phyloP scores from a whole-genome alignment of 2,797 vertebrate species.

The Labeo calbasu region DNA sequence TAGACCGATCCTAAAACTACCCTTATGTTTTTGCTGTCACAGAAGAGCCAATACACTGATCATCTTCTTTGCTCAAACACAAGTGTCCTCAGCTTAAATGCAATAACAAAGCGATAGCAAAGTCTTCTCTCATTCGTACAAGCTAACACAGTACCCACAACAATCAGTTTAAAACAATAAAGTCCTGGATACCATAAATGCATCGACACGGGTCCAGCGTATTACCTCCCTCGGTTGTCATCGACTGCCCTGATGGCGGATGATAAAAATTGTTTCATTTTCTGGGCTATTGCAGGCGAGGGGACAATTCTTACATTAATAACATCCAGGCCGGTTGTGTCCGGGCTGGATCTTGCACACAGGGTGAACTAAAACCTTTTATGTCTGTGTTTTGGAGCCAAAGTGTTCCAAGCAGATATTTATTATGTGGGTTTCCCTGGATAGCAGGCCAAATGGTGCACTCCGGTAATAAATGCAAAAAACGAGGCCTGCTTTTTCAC shows the following conservation, averaged over 20 bases:
- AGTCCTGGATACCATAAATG: constrained; percentile 51
- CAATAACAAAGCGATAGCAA: constrained; percentile 41
- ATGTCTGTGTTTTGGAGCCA: constrained; percentile 28
- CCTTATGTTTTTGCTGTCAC: background rate
- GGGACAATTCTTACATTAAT: constrained; percentile 60
- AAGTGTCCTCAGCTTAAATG: constrained; percentile 31
- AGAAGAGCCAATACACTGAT: background rate
- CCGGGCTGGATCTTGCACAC: constrained; percentile 1
- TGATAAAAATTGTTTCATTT: constrained; percentile 63
- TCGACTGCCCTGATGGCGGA: constrained; percentile 44
- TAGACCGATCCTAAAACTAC: background rate
- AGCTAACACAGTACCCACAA: constrained; percentile 15
- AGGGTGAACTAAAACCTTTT: constrained; percentile 41
- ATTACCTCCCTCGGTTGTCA: constrained; percentile 54
- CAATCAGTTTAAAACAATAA: constrained; percentile 56
- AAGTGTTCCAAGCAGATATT: constrained; percentile 10
- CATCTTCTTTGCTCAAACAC: constrained; percentile 23
- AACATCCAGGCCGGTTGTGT: constrained; percentile 33
- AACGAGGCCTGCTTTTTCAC: background rate
- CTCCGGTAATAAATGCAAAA: constrained; percentile 16
- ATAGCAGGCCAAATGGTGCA: constrained; percentile 3
- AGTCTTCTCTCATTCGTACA: constrained; percentile 45
- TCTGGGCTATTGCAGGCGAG: constrained; percentile 58
- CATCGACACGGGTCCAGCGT: constrained; percentile 26
- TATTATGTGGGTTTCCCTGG: constrained; percentile 9